Percentiles rank a stretch among this genome's conserved stretches.
phyloP scores from a whole-genome alignment of 1,140 invertebrate species.

The Stenopsyche tienmushanensis region DNA sequence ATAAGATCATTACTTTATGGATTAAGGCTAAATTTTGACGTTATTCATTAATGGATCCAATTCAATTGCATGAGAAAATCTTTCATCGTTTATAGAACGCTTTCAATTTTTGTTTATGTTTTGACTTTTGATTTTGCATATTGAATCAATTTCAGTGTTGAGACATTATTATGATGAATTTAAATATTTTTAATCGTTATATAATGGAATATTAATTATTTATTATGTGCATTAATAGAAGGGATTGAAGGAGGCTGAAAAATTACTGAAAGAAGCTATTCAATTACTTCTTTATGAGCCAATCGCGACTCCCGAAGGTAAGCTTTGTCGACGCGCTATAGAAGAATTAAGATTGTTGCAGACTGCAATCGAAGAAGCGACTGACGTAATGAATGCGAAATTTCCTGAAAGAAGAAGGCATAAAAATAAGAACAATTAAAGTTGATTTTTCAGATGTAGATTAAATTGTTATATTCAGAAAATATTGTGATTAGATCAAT shows the following conservation, averaged over 20 bases:
- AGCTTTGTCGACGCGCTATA: constrained; percentile 64
- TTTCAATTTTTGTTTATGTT: no score
- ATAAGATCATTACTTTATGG: no score
- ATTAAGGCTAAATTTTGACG: no score
- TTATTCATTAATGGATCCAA: no score
- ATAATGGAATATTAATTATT: constrained; percentile 35
- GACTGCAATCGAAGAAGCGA: constrained; percentile 56
- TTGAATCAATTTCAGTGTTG: no score
- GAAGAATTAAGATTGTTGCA: constrained; percentile 65
- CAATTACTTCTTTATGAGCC: constrained; percentile 72
- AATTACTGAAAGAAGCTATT: constrained; percentile 62
- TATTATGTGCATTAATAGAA: constrained; percentile 47
- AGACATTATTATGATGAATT: no score
- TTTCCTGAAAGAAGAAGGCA: not conserved
- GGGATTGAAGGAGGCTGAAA: constrained; percentile 57
- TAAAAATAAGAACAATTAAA: constrained; percentile 15
- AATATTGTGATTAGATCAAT: not conserved
- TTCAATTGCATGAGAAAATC: no score
- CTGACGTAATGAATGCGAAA: constrained; percentile 48
- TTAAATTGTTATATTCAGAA: not conserved
- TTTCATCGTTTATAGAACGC: no score
- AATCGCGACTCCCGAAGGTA: constrained; percentile 68
- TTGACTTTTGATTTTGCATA: no score
- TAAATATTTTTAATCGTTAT: no score
- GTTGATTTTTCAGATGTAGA: no score